Conservation (phyloP, 2,113 vertebrate species). For the Megaptera novaeangliae region DNA sequence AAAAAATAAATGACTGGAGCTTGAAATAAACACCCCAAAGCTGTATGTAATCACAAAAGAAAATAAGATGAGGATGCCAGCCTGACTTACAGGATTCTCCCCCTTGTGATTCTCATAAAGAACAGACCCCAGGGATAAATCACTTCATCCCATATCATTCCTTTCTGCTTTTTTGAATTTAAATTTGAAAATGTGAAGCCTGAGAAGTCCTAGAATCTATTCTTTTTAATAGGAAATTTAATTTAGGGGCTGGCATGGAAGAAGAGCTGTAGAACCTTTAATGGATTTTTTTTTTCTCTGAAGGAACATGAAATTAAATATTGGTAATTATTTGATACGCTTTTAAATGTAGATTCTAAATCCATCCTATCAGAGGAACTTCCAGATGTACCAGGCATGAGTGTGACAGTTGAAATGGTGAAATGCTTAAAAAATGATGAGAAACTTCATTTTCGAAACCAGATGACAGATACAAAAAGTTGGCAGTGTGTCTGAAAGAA, state of each 20-base stretch:
- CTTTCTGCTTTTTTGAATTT: conserved; percentile 57
- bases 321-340: conserved; percentile 59
- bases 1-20: not conserved
- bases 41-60: not conserved
- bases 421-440: conserved; percentile 64
- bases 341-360: conserved; percentile 63
- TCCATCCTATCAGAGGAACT: conserved; percentile 33
- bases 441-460: conserved; percentile 66
- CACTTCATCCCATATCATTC: conserved; percentile 10
- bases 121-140: not conserved
- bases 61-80: not conserved
- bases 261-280: conserved; percentile 47
- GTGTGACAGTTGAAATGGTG: conserved; percentile 63
- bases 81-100: not conserved
- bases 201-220: conserved; percentile 56
- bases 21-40: conserved; percentile 21
- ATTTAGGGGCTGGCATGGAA: conserved; percentile 57
- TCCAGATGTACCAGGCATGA: conserved; percentile 59
- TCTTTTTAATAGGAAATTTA: conserved; percentile 64
- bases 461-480: conserved; percentile 72
- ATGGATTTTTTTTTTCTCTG: conserved; percentile 43
- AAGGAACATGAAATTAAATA: conserved; percentile 68
- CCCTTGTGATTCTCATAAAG: not conserved
- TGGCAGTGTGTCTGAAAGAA: conserved; percentile 65
- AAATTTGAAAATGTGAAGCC: conserved; percentile 59